Evolutionary conservation across 2,888 invertebrate species (phyloP), one percentile per base, ranked within the genome.

Genomic region (Sialis lutaria): DNA sequence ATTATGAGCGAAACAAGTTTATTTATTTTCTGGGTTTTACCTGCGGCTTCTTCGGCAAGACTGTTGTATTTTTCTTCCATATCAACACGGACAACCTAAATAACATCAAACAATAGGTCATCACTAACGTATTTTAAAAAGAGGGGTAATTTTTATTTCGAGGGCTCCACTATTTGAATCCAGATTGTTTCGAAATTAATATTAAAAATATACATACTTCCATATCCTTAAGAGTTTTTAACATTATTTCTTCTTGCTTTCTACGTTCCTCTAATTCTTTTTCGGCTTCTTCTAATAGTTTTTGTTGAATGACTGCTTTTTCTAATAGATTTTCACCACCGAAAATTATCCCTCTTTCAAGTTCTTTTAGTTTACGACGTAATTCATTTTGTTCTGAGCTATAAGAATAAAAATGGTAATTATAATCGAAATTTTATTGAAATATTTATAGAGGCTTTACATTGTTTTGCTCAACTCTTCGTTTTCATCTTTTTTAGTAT

Each of bases 311-410:
- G 60, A 96, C 91, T 0, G 95, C 95, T 63, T 96, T 96, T 63
- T 97, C 97, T 51, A 98, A 71, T 6, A 98, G 73, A 68, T 98
- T 98, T 68, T 96, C 97, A 0, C 98, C 98, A 0, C 98, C 98
- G 0, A 97, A 90, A 22, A 98, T 75, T 47, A 98, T 92, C 65
- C 95, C 96, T 53, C 89, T 90, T 63, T 97, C 93, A 44, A 98
- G 74, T 6, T 85, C 83, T 51, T 82, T 77, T 48, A 98, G 76
- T 60, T 95, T 93, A 50, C 86, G 82, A 49, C 83, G 75, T 5
- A 96, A 62, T 45, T 82, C 79, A 51, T 84, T 82, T 61, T 92
- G 91, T 59, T 91, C 91, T 45, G 69, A 67, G 52, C 74, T 73
- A 50, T 52, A 56, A 8, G 46, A 33, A 10, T 46, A 13, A 47